Evolutionary conservation across 2,113 vertebrate genomes (phyloP).

Genomic region (Corydoras maculifer): DNA sequence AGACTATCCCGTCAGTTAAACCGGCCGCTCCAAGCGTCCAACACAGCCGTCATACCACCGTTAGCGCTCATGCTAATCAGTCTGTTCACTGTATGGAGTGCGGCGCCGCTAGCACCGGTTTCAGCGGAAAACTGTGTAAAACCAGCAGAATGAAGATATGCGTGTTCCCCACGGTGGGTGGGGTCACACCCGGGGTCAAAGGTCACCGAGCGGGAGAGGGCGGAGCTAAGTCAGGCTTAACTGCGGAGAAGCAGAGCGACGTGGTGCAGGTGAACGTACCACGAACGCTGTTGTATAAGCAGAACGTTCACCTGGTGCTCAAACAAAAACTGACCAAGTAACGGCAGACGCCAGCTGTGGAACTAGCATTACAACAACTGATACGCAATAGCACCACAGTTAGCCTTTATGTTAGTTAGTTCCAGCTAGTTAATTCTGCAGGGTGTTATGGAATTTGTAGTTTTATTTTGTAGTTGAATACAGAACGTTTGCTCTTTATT

Average conservation of each 20-base stretch:
- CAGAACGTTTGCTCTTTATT: too few species aligned
- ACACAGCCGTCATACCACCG: too few species aligned
- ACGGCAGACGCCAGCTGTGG: not conserved
- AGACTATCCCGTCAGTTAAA: too few species aligned
- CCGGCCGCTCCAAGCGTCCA: too few species aligned
- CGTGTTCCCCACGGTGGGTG: conserved; percentile 55
- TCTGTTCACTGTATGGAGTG: not conserved
- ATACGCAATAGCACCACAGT: not conserved
- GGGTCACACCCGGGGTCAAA: conserved; percentile 19
- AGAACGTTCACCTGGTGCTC: conserved; percentile 62
- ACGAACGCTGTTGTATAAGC: conserved; percentile 68
- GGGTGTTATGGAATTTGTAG: not conserved
- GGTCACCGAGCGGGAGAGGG: not conserved
- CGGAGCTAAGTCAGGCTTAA: too few species aligned
- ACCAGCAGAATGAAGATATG: conserved; percentile 66
- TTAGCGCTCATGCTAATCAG: not conserved
- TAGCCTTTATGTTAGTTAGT: not conserved
- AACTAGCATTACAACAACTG: not conserved
- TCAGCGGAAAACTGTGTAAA: conserved; percentile 25
- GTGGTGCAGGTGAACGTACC: conserved; percentile 56
- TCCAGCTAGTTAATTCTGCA: not conserved
- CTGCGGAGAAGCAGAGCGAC: conserved; percentile 1
- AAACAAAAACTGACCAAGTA: conserved; percentile 35
- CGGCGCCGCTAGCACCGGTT: too few species aligned
- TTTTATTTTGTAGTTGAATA: too few species aligned